phyloP scores from a whole-genome alignment of 2,888 invertebrate species.

The Caenorhabditis doughertyi region DNA sequence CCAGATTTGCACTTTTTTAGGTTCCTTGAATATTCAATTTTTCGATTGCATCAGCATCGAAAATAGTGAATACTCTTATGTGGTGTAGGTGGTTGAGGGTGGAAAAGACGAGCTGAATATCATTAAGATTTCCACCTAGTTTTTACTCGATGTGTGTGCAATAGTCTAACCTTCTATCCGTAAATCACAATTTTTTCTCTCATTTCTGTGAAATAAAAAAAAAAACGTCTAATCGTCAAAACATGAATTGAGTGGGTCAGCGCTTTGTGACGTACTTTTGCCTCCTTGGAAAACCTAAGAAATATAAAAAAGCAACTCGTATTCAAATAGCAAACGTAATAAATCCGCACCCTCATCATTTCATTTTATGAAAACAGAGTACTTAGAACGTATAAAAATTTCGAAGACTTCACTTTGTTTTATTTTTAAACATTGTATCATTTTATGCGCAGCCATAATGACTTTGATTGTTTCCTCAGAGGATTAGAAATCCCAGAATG shows the following conservation, averaged over 20 bases:
- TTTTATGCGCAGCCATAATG: constrained; percentile 6
- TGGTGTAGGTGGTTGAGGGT: constrained; percentile 53
- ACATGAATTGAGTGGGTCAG: constrained; percentile 55
- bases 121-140: constrained; percentile 27
- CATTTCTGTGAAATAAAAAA: constrained; percentile 17
- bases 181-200: constrained; percentile 11
- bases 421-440: constrained; percentile 38
- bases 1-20: constrained; percentile 14
- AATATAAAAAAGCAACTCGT: not conserved
- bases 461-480: constrained; percentile 24
- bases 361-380: constrained; percentile 37
- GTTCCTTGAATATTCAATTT: constrained; percentile 42
- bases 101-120: constrained; percentile 37
- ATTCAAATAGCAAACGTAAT: constrained; percentile 23
- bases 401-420: not conserved
- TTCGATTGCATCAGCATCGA: constrained; percentile 45
- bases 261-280: constrained; percentile 56
- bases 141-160: constrained; percentile 5
- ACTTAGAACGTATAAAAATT: constrained; percentile 30
- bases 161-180: constrained; percentile 26
- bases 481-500: constrained; percentile 49
- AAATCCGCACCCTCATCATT: constrained; percentile 45
- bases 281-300: constrained; percentile 6
- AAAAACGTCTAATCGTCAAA: constrained; percentile 39
- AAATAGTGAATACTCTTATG: constrained; percentile 9